Percentiles rank a stretch among this genome's conserved stretches.
These are phyloP conservation scores for Leptinotarsa peninsularis DNA, from an alignment of 2,888 invertebrate genomes.

Conservation along the genomic window DNA sequence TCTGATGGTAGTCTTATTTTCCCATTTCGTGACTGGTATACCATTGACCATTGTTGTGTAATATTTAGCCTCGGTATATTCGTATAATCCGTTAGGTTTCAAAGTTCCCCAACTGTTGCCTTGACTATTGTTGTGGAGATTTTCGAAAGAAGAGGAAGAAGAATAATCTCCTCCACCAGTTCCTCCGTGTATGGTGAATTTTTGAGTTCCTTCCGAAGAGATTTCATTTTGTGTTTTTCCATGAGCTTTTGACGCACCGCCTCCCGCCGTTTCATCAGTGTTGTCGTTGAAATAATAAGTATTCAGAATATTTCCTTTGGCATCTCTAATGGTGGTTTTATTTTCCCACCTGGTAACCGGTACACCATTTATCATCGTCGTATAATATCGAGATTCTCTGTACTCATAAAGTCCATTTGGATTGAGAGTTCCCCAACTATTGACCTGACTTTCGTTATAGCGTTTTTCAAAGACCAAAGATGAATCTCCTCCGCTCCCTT, in stretches of 20 bases:
- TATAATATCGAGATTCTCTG: slow-evolving; percentile 32
- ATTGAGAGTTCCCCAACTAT: slow-evolving; percentile 35
- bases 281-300: slow-evolving; percentile 45
- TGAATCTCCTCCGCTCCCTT: slow-evolving; percentile 42
- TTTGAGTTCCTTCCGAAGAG: slow-evolving; percentile 21
- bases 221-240: background rate
- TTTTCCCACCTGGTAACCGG: slow-evolving; percentile 51
- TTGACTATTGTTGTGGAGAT: slow-evolving; percentile 38
- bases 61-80: slow-evolving; percentile 32
- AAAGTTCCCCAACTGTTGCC: slow-evolving; percentile 20
- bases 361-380: slow-evolving; percentile 43
- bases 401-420: slow-evolving; percentile 37
- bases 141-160: slow-evolving; percentile 37
- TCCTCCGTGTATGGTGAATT: slow-evolving; percentile 12
- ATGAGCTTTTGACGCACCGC: background rate
- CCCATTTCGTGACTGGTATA: slow-evolving; percentile 45
- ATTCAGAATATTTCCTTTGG: slow-evolving; percentile 51
- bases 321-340: slow-evolving; percentile 52
- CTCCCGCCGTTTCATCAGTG: slow-evolving; percentile 8
- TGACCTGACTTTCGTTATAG: slow-evolving; percentile 35
- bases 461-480: slow-evolving; percentile 43
- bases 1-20: slow-evolving; percentile 51
- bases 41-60: slow-evolving; percentile 41
- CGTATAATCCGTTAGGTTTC: slow-evolving; percentile 27
- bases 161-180: slow-evolving; percentile 36